These are phyloP conservation scores for Drosophila mettleri DNA, from an alignment of 2,888 invertebrate genomes.

Conservation along the genomic window DNA sequence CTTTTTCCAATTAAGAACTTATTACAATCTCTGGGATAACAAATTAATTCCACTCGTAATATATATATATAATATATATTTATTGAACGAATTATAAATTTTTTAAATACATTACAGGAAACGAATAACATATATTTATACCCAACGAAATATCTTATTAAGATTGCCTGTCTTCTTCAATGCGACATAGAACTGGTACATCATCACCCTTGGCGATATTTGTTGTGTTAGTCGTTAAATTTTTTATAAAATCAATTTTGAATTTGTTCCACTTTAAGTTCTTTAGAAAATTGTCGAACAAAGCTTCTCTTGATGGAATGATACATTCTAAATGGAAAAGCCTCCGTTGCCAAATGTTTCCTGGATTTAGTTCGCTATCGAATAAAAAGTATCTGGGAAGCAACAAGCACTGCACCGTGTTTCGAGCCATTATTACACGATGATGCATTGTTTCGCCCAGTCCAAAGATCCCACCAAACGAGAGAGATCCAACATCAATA, in stretches of 20 bases:
- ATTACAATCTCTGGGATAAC: no score
- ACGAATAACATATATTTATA: background rate
- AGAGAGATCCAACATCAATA: constrained; percentile 82
- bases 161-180: constrained; percentile 71
- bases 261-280: constrained; percentile 82
- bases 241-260: constrained; percentile 70
- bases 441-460: constrained; percentile 89
- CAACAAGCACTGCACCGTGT: constrained; percentile 88
- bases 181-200: constrained; percentile 83
- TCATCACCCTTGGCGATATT: constrained; percentile 77
- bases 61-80: no score
- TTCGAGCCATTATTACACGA: constrained; percentile 88
- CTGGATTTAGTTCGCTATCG: constrained; percentile 85
- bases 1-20: no score
- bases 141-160: background rate
- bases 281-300: constrained; percentile 79
- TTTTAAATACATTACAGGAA: background rate
- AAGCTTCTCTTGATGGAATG: constrained; percentile 80
- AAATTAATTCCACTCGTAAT: no score
- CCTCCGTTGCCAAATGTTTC: constrained; percentile 84
- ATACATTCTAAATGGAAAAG: constrained; percentile 79
- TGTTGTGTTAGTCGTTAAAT: constrained; percentile 41
- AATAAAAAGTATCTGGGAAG: constrained; percentile 90
- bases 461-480: constrained; percentile 86
- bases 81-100: background rate